Conservation (phyloP, 2,113 vertebrate genomes). For the Odocoileus hemionus region DNA sequence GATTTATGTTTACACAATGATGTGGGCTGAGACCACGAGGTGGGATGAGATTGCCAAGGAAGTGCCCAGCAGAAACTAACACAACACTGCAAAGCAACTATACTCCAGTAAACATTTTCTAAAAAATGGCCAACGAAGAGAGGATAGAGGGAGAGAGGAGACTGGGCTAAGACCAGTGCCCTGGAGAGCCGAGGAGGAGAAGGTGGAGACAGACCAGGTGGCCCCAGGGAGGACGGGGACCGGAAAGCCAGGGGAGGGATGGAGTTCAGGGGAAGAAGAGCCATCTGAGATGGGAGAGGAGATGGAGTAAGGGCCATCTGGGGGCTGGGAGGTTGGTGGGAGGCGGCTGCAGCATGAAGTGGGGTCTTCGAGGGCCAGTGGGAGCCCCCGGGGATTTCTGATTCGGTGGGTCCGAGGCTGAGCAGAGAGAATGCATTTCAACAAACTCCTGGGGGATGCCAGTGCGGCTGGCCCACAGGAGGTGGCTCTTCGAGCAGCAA, state of each 20-base stretch:
- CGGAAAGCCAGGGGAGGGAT: background rate
- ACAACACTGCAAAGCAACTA: background rate
- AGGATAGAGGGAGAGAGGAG: background rate
- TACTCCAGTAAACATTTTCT: background rate
- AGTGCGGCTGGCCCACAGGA: accelerated
- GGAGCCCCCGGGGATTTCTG: background rate
- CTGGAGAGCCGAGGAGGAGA: background rate
- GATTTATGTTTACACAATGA: background rate
- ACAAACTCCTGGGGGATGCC: background rate
- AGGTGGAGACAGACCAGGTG: background rate
- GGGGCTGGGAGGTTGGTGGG: background rate
- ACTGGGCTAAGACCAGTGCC: background rate
- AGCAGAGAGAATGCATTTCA: background rate
- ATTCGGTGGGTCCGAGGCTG: background rate
- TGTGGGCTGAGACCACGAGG: background rate
- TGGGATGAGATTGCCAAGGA: background rate
- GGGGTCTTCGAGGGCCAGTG: background rate
- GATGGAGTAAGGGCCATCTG: accelerated
- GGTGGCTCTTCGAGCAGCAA: background rate
- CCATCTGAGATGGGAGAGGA: background rate
- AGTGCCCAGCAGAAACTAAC: background rate
- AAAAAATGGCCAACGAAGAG: background rate
- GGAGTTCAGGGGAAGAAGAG: background rate
- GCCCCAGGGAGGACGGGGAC: slow-evolving; percentile 47
- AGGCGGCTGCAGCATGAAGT: background rate